These are phyloP conservation scores for Triplophysa dalaica DNA, from an alignment of 2,113 vertebrate species.

Conservation along the genomic window DNA sequence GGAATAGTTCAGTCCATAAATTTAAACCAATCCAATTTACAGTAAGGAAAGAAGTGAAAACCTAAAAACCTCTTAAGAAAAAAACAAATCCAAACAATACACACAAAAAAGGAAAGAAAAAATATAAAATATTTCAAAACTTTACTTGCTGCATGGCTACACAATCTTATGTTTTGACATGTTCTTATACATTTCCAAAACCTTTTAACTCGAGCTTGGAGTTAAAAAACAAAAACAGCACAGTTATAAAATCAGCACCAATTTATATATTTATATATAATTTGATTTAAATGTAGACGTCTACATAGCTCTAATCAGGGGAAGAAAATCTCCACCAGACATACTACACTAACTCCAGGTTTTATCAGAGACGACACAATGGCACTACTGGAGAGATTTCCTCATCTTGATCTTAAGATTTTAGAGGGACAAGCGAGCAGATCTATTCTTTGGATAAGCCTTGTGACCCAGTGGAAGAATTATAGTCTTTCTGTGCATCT, in stretches of 20 bases:
- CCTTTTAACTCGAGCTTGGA: conserved; percentile 94
- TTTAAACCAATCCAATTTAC: conserved; percentile 98
- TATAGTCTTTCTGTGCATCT: conserved; percentile 31
- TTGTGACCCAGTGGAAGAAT: conserved; percentile 39
- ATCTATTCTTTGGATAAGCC: conserved; percentile 69
- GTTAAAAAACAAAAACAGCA: conserved; percentile 89
- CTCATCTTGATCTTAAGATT: conserved; percentile 76
- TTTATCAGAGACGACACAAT: conserved; percentile 95
- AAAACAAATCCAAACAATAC: conserved; percentile 78
- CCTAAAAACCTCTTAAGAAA: conserved; percentile 92
- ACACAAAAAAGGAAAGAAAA: conserved; percentile 6
- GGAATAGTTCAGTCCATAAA: conserved; percentile 87
- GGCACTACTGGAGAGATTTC: conserved; percentile 90
- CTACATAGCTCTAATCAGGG: conserved; percentile 98
- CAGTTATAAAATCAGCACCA: conserved; percentile 99
- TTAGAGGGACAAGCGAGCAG: conserved; percentile 76
- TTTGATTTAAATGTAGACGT: conserved; percentile 99
- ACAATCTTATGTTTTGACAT: conserved; percentile 94
- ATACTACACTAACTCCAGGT: conserved; percentile 91
- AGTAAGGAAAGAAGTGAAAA: conserved; percentile 97
- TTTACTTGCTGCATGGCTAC: conserved; percentile 95
- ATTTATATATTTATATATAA: conserved; percentile 96
- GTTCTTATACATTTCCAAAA: conserved; percentile 98
- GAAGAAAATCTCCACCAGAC: conserved; percentile 85
- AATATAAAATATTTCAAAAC: conserved; percentile 99